Evolutionary conservation across 2,113 vertebrate species (phyloP), one percentile per base, ranked within the genome.

Genomic region (Carlito syrichta): DNA sequence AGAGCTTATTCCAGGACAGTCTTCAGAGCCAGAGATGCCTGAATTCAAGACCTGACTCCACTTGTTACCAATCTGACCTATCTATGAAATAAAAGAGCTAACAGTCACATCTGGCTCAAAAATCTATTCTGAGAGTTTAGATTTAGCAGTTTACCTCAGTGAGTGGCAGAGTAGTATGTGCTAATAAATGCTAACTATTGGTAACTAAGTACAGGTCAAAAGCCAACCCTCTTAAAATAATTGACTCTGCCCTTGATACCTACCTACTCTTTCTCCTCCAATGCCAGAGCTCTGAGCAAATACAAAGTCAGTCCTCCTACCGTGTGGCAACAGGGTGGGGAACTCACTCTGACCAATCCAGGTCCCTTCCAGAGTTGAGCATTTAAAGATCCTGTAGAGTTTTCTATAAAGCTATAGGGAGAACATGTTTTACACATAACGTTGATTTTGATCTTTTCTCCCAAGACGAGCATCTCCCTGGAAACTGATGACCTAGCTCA

Each of bases 311-410:
- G 23, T 58, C 71, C 12, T 63, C 16, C 27, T 8, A 30, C 0
- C 27, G n/a, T 12, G 54, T 12, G 25, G 63, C 3, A 12, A 2
- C 1, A 9, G 60, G 60, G 32, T 0, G 0, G 8, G 12, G 16
- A 25, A 76, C 38, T 68, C 78, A 23, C 50, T 52, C 43, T 11
- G 11, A 25, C 35, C 56, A 86, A 19, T 19, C 48, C 30, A 58
- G 7, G 12, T n/a, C 17, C 71, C 38, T 48, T 68, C 40, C 48
- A 78, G 69, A 71, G 30, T 13, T 62, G 71, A 78, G 78, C 8
- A 13, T 40, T 88, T 76, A 32, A 76, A 58, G 58, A 86, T 16
- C 58, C 50, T 58, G 81, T 63, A 63, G 12, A 38, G 32, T 82
- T 95, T 77, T 78, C 68, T 25, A 60, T 5, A 50, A 84, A 84